phyloP scores from a whole-genome alignment of 2,113 vertebrate genomes.

The Micromys minutus region DNA sequence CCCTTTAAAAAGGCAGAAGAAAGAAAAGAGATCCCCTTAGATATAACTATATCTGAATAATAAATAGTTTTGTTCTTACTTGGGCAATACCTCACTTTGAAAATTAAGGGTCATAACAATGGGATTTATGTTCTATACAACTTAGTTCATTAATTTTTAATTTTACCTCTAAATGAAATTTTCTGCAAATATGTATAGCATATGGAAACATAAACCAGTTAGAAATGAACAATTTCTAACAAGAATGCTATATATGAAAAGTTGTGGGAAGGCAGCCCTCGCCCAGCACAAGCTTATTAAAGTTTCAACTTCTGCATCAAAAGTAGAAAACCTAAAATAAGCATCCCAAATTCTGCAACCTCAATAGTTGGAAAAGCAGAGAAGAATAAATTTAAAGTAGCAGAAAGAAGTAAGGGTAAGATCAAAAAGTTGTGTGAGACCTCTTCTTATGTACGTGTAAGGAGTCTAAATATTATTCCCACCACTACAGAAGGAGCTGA shows the following conservation, averaged over 20 bases:
- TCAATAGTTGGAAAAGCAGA: not conserved
- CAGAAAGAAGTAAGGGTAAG: not conserved
- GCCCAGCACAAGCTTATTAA: not conserved
- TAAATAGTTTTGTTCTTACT: not conserved
- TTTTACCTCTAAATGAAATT: not conserved
- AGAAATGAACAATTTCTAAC: not conserved
- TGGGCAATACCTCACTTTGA: not conserved
- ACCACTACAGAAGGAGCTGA: slow-evolving; percentile 88
- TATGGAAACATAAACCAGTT: not conserved
- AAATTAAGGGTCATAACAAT: not conserved
- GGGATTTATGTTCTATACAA: not conserved
- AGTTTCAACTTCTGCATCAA: not conserved
- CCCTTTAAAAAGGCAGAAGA: not conserved
- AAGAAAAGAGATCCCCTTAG: not conserved
- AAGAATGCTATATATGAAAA: not conserved
- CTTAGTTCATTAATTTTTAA: not conserved
- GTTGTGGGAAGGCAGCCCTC: not conserved
- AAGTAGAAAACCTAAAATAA: slow-evolving; percentile 21
- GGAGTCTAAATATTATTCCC: slow-evolving; percentile 88
- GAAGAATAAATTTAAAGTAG: not conserved
- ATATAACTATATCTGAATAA: not conserved
- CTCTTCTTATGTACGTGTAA: slow-evolving; percentile 91
- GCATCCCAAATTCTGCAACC: not conserved
- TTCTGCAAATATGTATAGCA: not conserved
- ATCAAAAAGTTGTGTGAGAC: slow-evolving; percentile 37